These are phyloP conservation scores for Antechinus flavipes DNA, from an alignment of 2,113 vertebrate species.

Conservation along the genomic window DNA sequence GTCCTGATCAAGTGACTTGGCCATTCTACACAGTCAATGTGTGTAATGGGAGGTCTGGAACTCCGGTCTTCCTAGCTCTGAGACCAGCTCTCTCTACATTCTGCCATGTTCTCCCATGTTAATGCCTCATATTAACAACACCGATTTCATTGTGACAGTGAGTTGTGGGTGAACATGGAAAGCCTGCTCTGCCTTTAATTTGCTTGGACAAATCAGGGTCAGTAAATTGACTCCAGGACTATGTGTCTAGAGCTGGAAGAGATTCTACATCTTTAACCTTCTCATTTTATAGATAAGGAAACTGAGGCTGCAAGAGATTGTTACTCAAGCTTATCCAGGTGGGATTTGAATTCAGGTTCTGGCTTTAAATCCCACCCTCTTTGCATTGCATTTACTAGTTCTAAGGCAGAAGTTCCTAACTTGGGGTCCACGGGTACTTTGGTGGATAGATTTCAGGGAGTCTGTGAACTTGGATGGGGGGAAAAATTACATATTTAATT, in stretches of 20 bases:
- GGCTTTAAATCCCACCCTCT: neutral
- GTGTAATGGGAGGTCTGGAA: neutral
- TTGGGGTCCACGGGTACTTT: neutral
- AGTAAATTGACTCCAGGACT: neutral
- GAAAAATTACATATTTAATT: neutral
- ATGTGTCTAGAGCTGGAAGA: neutral
- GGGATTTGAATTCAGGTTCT: neutral
- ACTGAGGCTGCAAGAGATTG: neutral
- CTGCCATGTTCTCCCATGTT: neutral
- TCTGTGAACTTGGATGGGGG: neutral
- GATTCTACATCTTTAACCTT: neutral
- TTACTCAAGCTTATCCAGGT: neutral
- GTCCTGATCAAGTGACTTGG: neutral
- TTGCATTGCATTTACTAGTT: neutral
- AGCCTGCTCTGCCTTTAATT: neutral
- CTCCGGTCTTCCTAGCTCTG: neutral
- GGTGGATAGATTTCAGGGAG: neutral
- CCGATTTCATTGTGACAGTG: neutral
- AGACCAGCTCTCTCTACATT: neutral
- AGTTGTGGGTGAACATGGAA: neutral
- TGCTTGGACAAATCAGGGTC: neutral
- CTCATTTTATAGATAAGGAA: neutral
- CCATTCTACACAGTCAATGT: neutral
- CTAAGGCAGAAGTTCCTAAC: neutral
- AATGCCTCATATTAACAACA: neutral